Conservation (phyloP, 1,140 invertebrate genomes). For the Eriocheir sinensis region DNA sequence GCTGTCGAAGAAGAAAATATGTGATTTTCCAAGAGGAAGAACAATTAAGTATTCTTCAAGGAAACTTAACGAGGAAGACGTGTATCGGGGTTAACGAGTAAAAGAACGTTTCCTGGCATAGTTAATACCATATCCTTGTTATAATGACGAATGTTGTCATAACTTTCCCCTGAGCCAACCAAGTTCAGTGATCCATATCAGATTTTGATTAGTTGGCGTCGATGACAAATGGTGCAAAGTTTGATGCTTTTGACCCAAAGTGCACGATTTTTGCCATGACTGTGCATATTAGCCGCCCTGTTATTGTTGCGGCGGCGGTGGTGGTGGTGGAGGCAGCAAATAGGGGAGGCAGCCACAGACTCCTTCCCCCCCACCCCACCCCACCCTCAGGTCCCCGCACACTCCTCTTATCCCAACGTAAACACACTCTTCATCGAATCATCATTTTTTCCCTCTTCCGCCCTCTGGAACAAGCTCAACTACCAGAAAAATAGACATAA, state of each 20-base stretch:
- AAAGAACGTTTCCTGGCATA: not conserved
- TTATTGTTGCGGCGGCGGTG: no score
- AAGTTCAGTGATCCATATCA: slow-evolving; percentile 25
- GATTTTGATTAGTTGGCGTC: slow-evolving; percentile 4
- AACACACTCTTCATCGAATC: no score
- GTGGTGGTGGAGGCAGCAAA: no score
- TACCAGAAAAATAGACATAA: no score
- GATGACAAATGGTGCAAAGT: not conserved
- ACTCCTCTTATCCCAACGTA: no score
- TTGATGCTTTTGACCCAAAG: slow-evolving; percentile 3
- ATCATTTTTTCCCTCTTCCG: no score
- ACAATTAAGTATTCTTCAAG: not conserved
- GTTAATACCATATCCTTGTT: not conserved
- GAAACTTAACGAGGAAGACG: not conserved
- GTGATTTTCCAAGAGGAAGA: not conserved
- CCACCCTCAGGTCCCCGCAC: no score
- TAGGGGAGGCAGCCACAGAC: no score
- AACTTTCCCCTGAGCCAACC: not conserved
- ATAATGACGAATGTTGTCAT: slow-evolving; percentile 14
- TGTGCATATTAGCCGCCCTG: not conserved
- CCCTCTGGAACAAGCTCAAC: no score
- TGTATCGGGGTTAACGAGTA: not conserved
- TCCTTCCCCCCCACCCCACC: no score
- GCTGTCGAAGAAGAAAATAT: not conserved
- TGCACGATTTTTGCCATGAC: not conserved